Evolutionary conservation across 2,888 invertebrate genomes (phyloP).

Genomic region (Coleophora flavipennella): DNA sequence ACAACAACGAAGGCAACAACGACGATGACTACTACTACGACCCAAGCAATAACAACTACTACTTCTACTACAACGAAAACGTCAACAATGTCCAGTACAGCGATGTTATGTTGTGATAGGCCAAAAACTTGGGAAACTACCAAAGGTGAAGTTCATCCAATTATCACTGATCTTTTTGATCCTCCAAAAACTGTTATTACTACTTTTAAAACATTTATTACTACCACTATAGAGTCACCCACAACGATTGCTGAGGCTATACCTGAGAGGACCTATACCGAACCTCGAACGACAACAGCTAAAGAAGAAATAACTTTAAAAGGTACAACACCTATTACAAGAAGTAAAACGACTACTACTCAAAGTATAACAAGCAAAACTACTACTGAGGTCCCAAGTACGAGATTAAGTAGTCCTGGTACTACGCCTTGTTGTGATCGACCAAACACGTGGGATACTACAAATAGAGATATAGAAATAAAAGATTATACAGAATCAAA

Average conservation of each 20-base stretch:
- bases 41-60: neutral
- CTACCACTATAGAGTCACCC: neutral
- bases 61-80: neutral
- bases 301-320: conserved; percentile 4
- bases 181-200: neutral
- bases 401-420: no score
- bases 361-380: neutral
- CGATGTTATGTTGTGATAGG: neutral
- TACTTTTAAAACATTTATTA: neutral
- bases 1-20: neutral
- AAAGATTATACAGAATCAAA: neutral
- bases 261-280: neutral
- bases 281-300: neutral
- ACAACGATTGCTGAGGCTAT: conserved; percentile 4
- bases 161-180: no score
- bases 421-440: neutral
- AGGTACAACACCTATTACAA: conserved; percentile 4
- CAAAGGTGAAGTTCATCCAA: no score
- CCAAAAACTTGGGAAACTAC: neutral
- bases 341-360: neutral
- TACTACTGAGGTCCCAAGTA: neutral
- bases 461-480: neutral
- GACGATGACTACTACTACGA: neutral
- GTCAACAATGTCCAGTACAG: neutral
- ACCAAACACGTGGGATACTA: neutral